These are phyloP conservation scores for Euproctis similis DNA, from an alignment of 2,888 invertebrate genomes.

Conservation along the genomic window DNA sequence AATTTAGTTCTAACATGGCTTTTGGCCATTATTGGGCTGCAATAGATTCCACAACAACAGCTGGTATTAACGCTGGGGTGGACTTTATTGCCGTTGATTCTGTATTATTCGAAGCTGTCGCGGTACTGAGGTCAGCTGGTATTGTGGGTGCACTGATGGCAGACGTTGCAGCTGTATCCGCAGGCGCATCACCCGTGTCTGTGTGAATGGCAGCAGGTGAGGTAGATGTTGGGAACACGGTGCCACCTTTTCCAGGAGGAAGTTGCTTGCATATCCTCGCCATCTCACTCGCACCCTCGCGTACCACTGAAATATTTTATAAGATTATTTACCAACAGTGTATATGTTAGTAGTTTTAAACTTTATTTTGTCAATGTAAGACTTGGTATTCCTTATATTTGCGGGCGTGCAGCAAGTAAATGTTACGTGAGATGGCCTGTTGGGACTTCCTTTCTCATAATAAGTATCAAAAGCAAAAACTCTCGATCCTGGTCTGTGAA, in stretches of 20 bases:
- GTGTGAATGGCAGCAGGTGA: constrained; percentile 32
- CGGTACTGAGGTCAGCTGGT: background rate
- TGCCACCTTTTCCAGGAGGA: constrained; percentile 30
- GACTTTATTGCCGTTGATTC: background rate
- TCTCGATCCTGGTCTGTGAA: too few relatives aligned
- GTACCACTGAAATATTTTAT: constrained; percentile 57
- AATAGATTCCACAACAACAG: constrained; percentile 1
- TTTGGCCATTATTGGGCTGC: constrained; percentile 6
- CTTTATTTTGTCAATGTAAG: too few relatives aligned
- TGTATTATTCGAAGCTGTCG: background rate
- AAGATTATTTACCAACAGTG: too few relatives aligned
- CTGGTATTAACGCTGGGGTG: background rate
- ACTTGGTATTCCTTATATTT: too few relatives aligned
- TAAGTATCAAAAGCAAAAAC: too few relatives aligned
- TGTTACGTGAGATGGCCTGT: too few relatives aligned
- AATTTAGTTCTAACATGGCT: too few relatives aligned
- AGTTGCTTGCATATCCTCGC: constrained; percentile 51
- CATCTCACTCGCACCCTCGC: constrained; percentile 59
- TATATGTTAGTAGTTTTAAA: too few relatives aligned
- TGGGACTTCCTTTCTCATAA: too few relatives aligned
- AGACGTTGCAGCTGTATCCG: background rate
- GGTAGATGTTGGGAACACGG: constrained; percentile 36
- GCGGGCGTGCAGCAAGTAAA: too few relatives aligned
- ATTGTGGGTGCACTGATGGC: background rate
- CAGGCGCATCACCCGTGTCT: constrained; percentile 15